Base-by-base conservation (phyloP, 2,797 vertebrate genomes). In the Syndactyla subalaris region DNA sequence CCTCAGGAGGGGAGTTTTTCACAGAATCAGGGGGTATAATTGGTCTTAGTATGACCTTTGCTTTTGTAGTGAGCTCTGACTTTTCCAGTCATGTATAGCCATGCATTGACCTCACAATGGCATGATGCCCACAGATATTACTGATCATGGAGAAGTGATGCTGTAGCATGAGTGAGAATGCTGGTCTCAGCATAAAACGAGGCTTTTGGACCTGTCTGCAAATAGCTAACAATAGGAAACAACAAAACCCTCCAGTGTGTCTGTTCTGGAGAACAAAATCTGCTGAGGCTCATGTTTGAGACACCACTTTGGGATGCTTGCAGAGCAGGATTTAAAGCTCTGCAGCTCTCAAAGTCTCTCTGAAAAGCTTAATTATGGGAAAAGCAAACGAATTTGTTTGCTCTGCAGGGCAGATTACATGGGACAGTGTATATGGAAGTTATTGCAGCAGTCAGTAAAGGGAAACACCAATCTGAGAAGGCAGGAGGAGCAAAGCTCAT, bases 301-400 rank as follows among this genome's bases (percentile, higher is more conserved):
- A 84, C 3, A 14, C 51, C 75, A 36, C 95, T 92, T 83, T 21
- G 51, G 71, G 85, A 88, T 43, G 62, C 79, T 88, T 26, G 43
- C 70, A 89, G 87, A 80, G 92, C 70, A 89, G 89, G 62, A 89
- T 92, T 92, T 91, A 86, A 76, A 95, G 51, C 85, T 73, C 66
- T 52, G 38, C 52, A 54, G 66, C 66, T 92, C n/a, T 88, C 73
- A 10, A 49, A 88, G 48, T 81, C 73, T 78, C 78, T 62, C 70
- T 73, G 59, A 43, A 71, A 95, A 82, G 67, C 75, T 96, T 88
- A 96, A 96, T 85, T 85, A 80, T 1, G 73, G 76, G 76, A 84
- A 91, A 72, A 93, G 48, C n/a, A 72, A 93, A 48, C 36, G 36
- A n/a, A 70, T 71, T 70, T 1, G 2, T 76, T 67, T 73, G 48